phyloP scores from a whole-genome alignment of 2,888 invertebrate species.

The Acronicta leporina region DNA sequence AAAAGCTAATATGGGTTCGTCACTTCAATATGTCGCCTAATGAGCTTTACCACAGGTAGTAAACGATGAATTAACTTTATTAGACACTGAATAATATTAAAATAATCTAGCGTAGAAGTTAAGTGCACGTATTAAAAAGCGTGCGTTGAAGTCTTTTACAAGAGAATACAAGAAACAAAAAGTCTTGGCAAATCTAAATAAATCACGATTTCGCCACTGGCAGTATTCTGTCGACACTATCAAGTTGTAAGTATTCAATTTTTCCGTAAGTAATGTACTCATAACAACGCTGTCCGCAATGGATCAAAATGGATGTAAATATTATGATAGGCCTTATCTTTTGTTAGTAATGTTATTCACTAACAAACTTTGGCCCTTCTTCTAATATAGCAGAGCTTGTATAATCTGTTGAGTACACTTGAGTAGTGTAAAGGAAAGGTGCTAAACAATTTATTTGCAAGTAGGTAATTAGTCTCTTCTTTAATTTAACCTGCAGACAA shows the following conservation, averaged over 20 bases:
- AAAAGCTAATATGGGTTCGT: slow-evolving; percentile 17
- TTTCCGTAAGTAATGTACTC: background rate
- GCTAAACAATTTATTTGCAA: slow-evolving; percentile 10
- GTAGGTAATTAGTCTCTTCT: background rate
- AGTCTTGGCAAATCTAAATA: slow-evolving; percentile 8
- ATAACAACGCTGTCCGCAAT: slow-evolving; percentile 49
- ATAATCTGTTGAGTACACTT: slow-evolving; percentile 10
- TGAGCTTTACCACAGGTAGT: slow-evolving; percentile 4
- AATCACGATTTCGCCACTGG: background rate
- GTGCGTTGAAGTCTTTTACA: slow-evolving; percentile 86
- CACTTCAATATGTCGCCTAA: slow-evolving; percentile 12
- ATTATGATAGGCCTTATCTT: slow-evolving; percentile 56
- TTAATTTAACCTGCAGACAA: background rate
- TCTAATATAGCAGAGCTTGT: slow-evolving; percentile 2
- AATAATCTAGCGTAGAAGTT: slow-evolving; percentile 4
- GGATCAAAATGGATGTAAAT: slow-evolving; percentile 62
- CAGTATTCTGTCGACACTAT: background rate
- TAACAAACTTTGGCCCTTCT: slow-evolving; percentile 40
- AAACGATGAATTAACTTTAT: background rate
- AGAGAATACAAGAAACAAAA: slow-evolving; percentile 54
- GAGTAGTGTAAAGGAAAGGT: background rate
- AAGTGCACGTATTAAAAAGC: slow-evolving; percentile 26
- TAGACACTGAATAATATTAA: slow-evolving; percentile 1
- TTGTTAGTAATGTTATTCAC: slow-evolving; percentile 5
- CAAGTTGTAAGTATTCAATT: background rate